Base-by-base conservation (phyloP, 2,113 vertebrate species). In the Heterotilapia buettikoferi region DNA sequence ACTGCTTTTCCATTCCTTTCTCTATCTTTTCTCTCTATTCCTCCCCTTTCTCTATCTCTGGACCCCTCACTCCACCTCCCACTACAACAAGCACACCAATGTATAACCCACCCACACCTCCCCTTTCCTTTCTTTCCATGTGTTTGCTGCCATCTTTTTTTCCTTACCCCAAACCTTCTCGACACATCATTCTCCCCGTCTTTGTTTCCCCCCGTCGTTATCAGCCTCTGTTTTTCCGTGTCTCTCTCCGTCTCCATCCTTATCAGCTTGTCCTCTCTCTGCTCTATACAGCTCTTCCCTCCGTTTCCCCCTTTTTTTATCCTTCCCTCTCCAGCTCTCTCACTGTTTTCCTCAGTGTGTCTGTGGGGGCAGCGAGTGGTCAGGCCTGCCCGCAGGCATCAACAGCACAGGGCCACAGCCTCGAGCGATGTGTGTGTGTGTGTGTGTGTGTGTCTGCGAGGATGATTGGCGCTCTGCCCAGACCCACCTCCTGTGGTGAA, bases 401-500 rank as follows among this genome's bases (percentile, higher is more conserved):
- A 78, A 84, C 91, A 87, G 88, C 78, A 86, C 84, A 83, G 89
- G 85, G 90, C 90, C 91, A 50, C 83, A 40, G 91, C 93, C 93
- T 90, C 66, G 5, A 86, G 87, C 76, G 53, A 4, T 78, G 57
- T 83, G 36, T 86, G 50, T 80, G 54, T 83, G 85, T 80, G 45
- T 84, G 85, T 88, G 86, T 88, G 43, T 83, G 56, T 84, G 79
- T 85, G 19, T 57, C 79, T 50, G 81, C 9, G 5, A 78, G 84
- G 73, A 52, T 83, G 94, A 89, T 83, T 94, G 94, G 94, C 95
- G 85, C 83, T 7, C 38, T 87, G 92, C 93, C 93, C 91, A 80
- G 92, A 86, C 78, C 89, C 80, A 90, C 87, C 92, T 93, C 93
- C 92, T 92, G 90, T 90, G 86, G 92, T 90, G 92, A 94, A 94